These are phyloP conservation scores for Clarias fuscus DNA, from an alignment of 2,797 vertebrate species.

Conservation along the genomic window DNA sequence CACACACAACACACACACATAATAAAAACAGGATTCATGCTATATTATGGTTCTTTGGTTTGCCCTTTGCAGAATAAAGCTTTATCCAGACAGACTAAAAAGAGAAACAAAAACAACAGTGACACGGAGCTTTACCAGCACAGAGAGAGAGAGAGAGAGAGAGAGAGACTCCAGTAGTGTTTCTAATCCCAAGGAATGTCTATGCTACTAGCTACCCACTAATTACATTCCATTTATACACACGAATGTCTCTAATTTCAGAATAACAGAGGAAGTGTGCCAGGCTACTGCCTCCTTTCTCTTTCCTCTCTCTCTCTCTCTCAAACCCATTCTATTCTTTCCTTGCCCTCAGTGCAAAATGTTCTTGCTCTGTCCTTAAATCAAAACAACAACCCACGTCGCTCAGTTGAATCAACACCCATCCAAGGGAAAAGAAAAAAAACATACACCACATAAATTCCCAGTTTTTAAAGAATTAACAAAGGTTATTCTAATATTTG, in stretches of 20 bases:
- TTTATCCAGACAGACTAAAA: conserved; percentile 3
- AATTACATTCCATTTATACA: conserved; percentile 74
- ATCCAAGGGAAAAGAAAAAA: background rate
- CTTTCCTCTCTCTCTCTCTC: background rate
- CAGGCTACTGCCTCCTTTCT: conserved; percentile 36
- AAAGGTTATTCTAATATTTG: background rate
- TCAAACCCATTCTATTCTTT: background rate
- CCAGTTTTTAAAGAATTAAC: background rate
- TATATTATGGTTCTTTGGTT: background rate
- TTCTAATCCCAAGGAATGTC: conserved; percentile 72
- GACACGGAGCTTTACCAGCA: background rate
- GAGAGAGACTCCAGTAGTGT: conserved; percentile 43
- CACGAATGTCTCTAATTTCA: conserved; percentile 71
- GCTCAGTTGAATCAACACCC: background rate
- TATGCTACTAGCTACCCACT: conserved; percentile 70
- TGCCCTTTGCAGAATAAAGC: background rate
- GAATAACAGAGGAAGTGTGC: conserved; percentile 60
- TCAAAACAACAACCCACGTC: background rate
- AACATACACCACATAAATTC: background rate
- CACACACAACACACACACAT: background rate
- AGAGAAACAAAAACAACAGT: background rate
- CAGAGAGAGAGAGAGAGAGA: conserved; percentile 13
- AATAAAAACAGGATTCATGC: background rate
- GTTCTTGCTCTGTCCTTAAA: conserved; percentile 4
- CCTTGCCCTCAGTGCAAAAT: background rate